phyloP scores from a whole-genome alignment of 2,888 invertebrate genomes.

The Trypoxylon attenuatum region DNA sequence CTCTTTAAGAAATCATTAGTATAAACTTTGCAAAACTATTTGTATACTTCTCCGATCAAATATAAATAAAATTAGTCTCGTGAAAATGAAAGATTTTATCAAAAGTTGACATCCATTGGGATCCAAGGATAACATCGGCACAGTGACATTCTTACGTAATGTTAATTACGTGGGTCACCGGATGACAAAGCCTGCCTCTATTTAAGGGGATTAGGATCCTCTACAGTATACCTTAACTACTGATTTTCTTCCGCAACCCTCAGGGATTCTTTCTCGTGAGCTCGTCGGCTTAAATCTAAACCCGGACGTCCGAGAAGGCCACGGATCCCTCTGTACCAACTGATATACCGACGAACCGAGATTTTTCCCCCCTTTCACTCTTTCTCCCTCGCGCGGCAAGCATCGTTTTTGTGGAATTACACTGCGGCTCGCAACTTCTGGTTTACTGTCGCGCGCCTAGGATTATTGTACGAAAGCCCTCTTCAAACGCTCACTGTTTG shows the following conservation, averaged over 20 bases:
- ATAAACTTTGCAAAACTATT: too few species aligned
- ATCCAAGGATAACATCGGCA: too few species aligned
- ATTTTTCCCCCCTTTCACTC: background rate
- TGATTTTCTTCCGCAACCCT: constrained; percentile 8
- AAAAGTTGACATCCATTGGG: too few species aligned
- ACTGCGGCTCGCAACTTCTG: background rate
- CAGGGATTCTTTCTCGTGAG: constrained; percentile 25
- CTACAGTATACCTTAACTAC: constrained; percentile 1
- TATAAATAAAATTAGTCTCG: too few species aligned
- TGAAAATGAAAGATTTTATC: background rate
- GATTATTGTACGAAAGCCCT: background rate
- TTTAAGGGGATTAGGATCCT: constrained; percentile 25
- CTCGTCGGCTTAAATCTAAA: constrained; percentile 39
- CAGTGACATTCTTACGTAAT: constrained; percentile 6
- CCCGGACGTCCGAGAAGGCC: constrained; percentile 12
- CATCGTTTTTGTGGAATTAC: background rate
- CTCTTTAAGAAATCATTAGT: too few species aligned
- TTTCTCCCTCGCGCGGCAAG: too few species aligned
- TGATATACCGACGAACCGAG: background rate
- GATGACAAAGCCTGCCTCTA: constrained; percentile 9
- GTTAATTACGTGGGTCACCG: constrained; percentile 20
- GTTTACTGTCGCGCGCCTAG: background rate
- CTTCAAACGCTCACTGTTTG: background rate
- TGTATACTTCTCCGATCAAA: too few species aligned
- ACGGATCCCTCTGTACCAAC: constrained; percentile 3